These are phyloP conservation scores for Ginglymostoma cirratum DNA, from an alignment of 2,113 vertebrate genomes.

Conservation along the genomic window DNA sequence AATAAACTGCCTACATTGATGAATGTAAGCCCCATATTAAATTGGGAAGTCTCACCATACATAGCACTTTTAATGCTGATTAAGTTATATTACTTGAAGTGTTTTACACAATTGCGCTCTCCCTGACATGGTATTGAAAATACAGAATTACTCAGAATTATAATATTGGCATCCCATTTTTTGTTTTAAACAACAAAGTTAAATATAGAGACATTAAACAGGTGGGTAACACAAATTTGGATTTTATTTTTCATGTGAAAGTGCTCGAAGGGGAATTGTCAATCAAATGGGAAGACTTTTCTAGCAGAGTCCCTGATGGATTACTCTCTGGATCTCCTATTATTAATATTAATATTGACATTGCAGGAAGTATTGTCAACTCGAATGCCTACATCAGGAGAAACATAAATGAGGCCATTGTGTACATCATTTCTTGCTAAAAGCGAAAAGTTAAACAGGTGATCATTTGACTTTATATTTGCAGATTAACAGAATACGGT, in stretches of 20 bases:
- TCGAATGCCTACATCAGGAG: background rate
- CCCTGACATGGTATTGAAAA: background rate
- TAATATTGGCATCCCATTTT: background rate
- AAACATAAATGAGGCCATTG: background rate
- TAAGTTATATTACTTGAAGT: background rate
- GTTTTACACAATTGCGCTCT: background rate
- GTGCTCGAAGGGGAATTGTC: background rate
- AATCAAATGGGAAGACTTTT: background rate
- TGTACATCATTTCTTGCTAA: constrained; percentile 20
- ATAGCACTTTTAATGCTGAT: background rate
- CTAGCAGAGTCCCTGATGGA: background rate
- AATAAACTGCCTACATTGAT: background rate
- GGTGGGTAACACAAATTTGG: background rate
- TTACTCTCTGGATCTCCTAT: background rate
- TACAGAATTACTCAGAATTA: background rate
- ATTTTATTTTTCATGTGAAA: background rate
- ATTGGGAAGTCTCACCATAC: background rate
- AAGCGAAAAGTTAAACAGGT: background rate
- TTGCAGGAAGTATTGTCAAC: background rate
- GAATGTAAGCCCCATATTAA: no score
- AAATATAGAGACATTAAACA: background rate
- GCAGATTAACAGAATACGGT: background rate
- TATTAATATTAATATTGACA: background rate
- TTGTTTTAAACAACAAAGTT: background rate
- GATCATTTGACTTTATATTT: background rate